Conservation (phyloP, 2,888 invertebrate genomes). For the Mactromeris polynyma region DNA sequence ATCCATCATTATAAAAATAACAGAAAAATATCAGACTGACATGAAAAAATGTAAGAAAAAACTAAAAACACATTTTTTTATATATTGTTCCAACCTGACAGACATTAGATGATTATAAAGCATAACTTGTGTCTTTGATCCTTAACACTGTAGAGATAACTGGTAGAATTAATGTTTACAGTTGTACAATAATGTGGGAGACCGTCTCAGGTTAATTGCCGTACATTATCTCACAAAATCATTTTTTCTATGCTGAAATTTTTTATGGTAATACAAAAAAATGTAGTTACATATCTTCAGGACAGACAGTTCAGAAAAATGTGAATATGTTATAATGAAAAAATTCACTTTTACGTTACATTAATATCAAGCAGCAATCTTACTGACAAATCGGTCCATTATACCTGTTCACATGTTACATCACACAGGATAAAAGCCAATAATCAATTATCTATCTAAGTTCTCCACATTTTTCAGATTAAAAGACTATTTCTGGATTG, state of each 20-base stretch:
- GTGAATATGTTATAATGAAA: not conserved
- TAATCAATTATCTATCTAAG: not conserved
- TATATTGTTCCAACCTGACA: not conserved
- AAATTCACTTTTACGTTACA: no score
- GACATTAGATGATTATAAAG: not conserved
- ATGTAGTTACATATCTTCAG: not conserved
- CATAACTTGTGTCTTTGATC: not conserved
- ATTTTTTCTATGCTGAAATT: not conserved
- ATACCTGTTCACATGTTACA: not conserved
- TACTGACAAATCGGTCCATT: no score
- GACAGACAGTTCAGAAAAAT: not conserved
- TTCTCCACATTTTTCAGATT: not conserved
- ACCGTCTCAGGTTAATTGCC: not conserved
- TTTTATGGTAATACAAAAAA: not conserved
- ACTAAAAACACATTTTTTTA: not conserved
- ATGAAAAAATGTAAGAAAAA: not conserved
- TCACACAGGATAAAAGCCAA: not conserved
- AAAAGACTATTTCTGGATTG: not conserved
- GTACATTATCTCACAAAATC: not conserved
- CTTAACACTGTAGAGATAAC: not conserved
- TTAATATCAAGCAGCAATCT: no score
- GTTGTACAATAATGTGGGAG: not conserved
- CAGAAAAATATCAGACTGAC: not conserved
- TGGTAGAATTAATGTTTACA: not conserved
- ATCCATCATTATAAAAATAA: not conserved